Base-by-base conservation (phyloP, 1,140 invertebrate species). In the Copidosoma floridanum region DNA sequence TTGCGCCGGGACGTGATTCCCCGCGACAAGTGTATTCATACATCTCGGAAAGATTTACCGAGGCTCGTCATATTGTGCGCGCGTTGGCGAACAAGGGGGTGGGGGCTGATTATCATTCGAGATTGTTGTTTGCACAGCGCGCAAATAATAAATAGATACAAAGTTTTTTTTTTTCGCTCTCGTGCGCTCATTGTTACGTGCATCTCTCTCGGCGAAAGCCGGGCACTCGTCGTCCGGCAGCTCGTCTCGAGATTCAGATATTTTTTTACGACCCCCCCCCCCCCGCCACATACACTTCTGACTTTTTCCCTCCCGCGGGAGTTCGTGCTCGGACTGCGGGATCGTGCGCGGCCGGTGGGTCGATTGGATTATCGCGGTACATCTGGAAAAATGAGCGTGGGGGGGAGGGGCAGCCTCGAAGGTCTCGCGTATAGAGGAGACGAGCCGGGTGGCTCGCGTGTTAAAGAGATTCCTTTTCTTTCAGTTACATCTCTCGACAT, bases 31-130 rank as follows among this genome's bases (percentile, higher is more conserved):
- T n/a, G n/a, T n/a, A n/a, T n/a, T n/a, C n/a, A n/a, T n/a, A n/a
- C n/a, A n/a, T n/a, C 73, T 68, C 69, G 65, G 70, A 74, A 72
- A 78, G 76, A 79, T 78, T 78, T 78, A 78, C 73, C 68, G 71
- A 68, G 65, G 65, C 69, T 76, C 70, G 71, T 72, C 68, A 64
- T 69, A 44, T 66, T 37, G 20, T 12, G 55, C 52, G 63, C 70
- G 68, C 63, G 62, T 65, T 58, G 67, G 38, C 20, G 35, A n/a
- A n/a, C n/a, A n/a, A n/a, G n/a, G n/a, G n/a, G n/a, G n/a, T n/a
- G n/a, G 65, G 64, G 64, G 64, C 73, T 77, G 77, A 80, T 80
- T 79, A 79, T 80, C 76, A 65, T 67, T 71, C 64, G 71, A 78
- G 76, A 80, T 80, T 76, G 70, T 70, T 65, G 65, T 18, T 0